Base-by-base conservation (phyloP, 2,797 vertebrate species). In the Lithobates sylvaticus region DNA sequence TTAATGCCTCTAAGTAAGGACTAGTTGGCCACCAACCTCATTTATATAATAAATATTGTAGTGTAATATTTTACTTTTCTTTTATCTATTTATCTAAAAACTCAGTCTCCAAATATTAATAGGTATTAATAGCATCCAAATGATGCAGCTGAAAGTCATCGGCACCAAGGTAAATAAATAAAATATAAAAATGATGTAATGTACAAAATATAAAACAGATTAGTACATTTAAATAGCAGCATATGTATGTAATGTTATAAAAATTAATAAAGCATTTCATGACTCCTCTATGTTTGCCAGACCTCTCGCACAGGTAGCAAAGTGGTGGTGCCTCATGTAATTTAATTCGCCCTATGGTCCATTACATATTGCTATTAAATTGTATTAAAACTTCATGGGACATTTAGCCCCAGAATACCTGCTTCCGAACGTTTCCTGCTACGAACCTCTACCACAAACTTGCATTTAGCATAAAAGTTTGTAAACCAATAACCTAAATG, bases 301-400 rank as follows among this genome's bases (percentile, higher is more conserved):
- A 71, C 54, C 36, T 58, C 68, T 81, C 12, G 34, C 18, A 61
- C 70, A 82, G 70, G 80, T 82, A 82, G 72, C 69, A 73, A 21
- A 82, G 72, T 65, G 10, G 80, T 64, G 58, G 29, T 29, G 54
- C 34, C 39, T 29, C 5, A 21, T 74, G 29, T 82, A 27, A 73
- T 73, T 73, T 73, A 61, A 67, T 58, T 82, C 80, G 26, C 6
- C 23, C n/a, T 8, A 74, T 44, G 54, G 70, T 61, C 54, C 70
- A 74, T 82, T 73, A 82, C 80, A 73, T 73, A 42, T 65, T 82
- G 47, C 70, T 73, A 44, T 74, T 82, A 58, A 82, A 44, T 42
- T 44, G 69, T 82, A 65, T 82, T 64, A 58, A 74, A 82, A 74
- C 61, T 72, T 82, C 80, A 82, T 74, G 80, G 70, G 73, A 64